Percentiles rank a stretch among this genome's conserved stretches.
These are phyloP conservation scores for Eremobia ochroleuca DNA, from an alignment of 2,888 invertebrate species.

Conservation along the genomic window DNA sequence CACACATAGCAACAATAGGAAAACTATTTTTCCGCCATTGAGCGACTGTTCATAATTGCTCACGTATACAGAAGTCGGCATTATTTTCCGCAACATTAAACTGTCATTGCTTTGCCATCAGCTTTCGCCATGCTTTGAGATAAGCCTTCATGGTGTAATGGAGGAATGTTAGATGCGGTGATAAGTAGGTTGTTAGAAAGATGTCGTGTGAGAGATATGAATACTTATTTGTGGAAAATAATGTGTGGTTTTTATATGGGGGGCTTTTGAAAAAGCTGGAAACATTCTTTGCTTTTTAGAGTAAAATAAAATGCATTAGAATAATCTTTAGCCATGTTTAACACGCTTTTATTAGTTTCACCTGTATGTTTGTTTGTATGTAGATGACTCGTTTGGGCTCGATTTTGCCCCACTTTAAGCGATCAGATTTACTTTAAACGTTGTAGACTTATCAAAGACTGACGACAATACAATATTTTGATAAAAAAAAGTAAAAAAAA, in stretches of 20 bases:
- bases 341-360: too few relatives aligned
- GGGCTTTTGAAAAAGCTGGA: too few relatives aligned
- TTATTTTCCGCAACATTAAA: conserved; percentile 60
- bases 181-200: conserved; percentile 15
- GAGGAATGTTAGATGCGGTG: conserved; percentile 20
- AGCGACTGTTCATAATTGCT: conserved; percentile 42
- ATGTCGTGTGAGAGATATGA: conserved; percentile 23
- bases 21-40: conserved; percentile 34
- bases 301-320: too few relatives aligned
- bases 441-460: too few relatives aligned
- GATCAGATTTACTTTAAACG: too few relatives aligned
- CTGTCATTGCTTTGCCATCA: conserved; percentile 32
- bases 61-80: conserved; percentile 18
- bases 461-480: too few relatives aligned
- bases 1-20: conserved; percentile 29
- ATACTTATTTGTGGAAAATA: not conserved
- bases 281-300: not conserved
- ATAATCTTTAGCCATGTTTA: too few relatives aligned
- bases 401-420: too few relatives aligned
- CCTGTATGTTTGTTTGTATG: too few relatives aligned
- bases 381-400: too few relatives aligned
- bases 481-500: too few relatives aligned
- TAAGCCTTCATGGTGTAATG: conserved; percentile 42
- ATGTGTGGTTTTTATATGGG: too few relatives aligned
- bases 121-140: conserved; percentile 48